Percentiles rank a stretch among this genome's conserved stretches.
These are phyloP conservation scores for Papio anubis DNA, from an alignment of 2,113 vertebrate species.

Conservation along the genomic window DNA sequence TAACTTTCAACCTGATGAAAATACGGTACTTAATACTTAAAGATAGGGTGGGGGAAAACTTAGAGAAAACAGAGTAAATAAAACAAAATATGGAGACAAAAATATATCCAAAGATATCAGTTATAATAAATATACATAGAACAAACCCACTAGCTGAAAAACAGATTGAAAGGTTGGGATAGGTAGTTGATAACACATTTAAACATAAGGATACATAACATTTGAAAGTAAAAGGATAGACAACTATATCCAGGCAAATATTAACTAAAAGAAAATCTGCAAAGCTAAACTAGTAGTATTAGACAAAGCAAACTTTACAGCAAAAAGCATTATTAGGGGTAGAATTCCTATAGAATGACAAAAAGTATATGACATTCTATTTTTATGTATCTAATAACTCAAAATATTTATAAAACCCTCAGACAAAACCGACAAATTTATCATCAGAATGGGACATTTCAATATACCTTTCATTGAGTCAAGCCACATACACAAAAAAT, in stretches of 20 bases:
- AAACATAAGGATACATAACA: background rate
- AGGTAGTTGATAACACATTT: background rate
- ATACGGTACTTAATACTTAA: slow-evolving; percentile 29
- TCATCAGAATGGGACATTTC: background rate
- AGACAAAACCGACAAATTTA: background rate
- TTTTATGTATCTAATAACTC: slow-evolving; percentile 11
- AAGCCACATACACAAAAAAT: background rate
- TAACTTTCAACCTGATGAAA: background rate
- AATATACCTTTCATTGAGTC: background rate
- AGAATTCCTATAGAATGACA: background rate
- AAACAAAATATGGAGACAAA: background rate
- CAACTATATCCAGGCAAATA: background rate
- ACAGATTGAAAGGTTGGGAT: background rate
- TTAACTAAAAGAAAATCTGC: background rate
- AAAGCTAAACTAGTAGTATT: background rate
- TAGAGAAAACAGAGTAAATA: background rate
- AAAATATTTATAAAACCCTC: background rate
- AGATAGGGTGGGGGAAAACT: background rate
- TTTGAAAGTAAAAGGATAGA: background rate
- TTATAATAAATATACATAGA: background rate
- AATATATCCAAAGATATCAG: background rate
- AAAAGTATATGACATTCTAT: background rate
- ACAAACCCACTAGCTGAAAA: background rate
- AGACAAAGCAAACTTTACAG: background rate
- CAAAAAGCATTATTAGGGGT: background rate